Base-by-base conservation (phyloP, 2,888 invertebrate species). In the Argyresthia goedartella region DNA sequence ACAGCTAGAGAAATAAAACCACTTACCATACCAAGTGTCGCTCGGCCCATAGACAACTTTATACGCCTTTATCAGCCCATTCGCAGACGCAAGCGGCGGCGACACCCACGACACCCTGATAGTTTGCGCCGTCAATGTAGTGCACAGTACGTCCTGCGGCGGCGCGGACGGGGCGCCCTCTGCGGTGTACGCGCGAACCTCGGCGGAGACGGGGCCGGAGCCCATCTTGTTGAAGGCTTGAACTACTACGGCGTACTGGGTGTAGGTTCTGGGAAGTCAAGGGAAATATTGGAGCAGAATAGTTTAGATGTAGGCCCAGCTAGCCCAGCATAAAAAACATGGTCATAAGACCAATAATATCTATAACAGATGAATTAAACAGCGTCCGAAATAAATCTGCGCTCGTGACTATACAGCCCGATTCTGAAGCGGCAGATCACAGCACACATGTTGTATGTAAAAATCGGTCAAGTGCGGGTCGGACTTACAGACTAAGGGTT, bases 191-290 rank as follows among this genome's bases (percentile, higher is more conserved):
- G 96, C 96, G 66, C 93, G 93, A 43, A 94, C 91, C 77, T 97
- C 96, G 51, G 93, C 93, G 46, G 96, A 95, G 68, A 95, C 91
- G 0, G 97, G 98, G 35, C 98, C 97, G 1, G 95, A 93, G 11
- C 97, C 98, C 65, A 96, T 93, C 77, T 95, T 95, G 81, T 98
- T 98, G 75, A 95, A 97, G 0, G 96, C 96, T 82, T 97, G 97
- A 8, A 97, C 95, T 15, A 97, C 96, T 16, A 97, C 94, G n/a
- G 96, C 93, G 81, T 98, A 98, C 75, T 96, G 96, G 0, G 97
- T 97, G 85, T 97, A 98, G 0, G 96, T 97, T 70, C 92, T 92
- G 69, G 59, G 62, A 43, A 48, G 6, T 36, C 2, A 35, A 15
- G 33, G 15, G 25, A 25, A 25, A 25, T 25, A 6, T 25, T 16